Base-by-base conservation (phyloP, 2,888 invertebrate genomes). In the Proisotoma minuta region DNA sequence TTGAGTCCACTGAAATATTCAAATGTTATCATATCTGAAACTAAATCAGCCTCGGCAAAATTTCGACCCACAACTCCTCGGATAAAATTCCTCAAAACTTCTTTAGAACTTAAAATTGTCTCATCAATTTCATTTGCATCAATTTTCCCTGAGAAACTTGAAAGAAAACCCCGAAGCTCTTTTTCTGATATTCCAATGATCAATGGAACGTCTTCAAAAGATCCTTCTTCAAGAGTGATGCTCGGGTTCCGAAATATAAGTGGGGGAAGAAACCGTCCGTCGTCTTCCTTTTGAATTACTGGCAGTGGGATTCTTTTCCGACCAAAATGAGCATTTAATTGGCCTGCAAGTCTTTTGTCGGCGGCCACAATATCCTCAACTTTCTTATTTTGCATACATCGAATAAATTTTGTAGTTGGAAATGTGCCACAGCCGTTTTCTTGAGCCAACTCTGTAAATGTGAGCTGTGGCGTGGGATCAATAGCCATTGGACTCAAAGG, bases 1-100 rank as follows among this genome's bases (percentile, higher is more conserved):
- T 70, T 68, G 1, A 72, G 50, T 23, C 70, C 72, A n/a, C 67
- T 62, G 57, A 72, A 70, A 53, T 72, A 72, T 27, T 72, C 72
- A 57, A 72, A 72, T 15, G 66, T 18, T 2, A 62, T 59, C 27
- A 72, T 39, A 22, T 66, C 64, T 1, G 72, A 29, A 10, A 68
- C 51, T 5, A 63, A 26, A 15, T 72, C 70, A 15, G 34, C 34
- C 34, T 15, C 34, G n/a, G 52, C 56, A 18, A 53, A 50, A 23
- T 54, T 61, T 4, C 65, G 57, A 15, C 40, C 54, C 22, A 69
- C 23, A 15, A 68, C 40, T 0, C 62, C 53, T 1, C 70, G 62
- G n/a, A 72, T 62, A 28, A 70, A 72, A 20, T 70, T 59, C 28
- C 65, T 63, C 5, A 72, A 61, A 5, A 60, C 40, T 3, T 29